Percentiles rank a stretch among this genome's conserved stretches.
phyloP scores from a whole-genome alignment of 2,888 invertebrate species.

The Oscheius myriophilus region DNA sequence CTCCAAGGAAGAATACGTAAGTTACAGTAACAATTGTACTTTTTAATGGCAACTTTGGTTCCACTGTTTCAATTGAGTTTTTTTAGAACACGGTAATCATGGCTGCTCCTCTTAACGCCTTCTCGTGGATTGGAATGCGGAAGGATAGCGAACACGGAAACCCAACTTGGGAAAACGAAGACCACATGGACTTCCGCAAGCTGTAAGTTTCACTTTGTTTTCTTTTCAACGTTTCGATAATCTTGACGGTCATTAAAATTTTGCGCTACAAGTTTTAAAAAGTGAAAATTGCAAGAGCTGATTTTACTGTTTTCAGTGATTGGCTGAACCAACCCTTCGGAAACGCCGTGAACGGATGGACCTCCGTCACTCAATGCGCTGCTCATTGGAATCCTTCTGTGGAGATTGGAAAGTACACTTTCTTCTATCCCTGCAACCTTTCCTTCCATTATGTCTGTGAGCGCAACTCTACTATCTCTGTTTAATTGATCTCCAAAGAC shows the following conservation, averaged over 20 bases:
- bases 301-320: constrained; percentile 41
- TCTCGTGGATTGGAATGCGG: constrained; percentile 45
- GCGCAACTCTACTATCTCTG: constrained; percentile 40
- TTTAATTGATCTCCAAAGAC: too few relatives aligned
- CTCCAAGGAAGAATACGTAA: constrained; percentile 51
- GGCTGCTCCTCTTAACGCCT: constrained; percentile 25
- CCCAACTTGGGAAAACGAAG: neutral
- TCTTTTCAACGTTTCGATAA: too few relatives aligned
- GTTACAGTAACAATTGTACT: too few relatives aligned
- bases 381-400: constrained; percentile 43
- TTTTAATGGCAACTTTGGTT: too few relatives aligned
- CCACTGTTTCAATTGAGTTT: too few relatives aligned
- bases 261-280: too few relatives aligned
- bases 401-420: constrained; percentile 33
- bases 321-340: constrained; percentile 48
- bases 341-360: constrained; percentile 46
- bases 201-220: constrained; percentile 5
- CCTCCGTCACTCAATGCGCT: constrained; percentile 43
- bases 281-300: too few relatives aligned
- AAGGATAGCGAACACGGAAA: constrained; percentile 7
- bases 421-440: constrained; percentile 47
- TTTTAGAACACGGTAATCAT: constrained; percentile 21
- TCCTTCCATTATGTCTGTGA: constrained; percentile 45
- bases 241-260: too few relatives aligned
- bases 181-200: constrained; percentile 16